Evolutionary conservation across 2,888 invertebrate species (phyloP), one percentile per base, ranked within the genome.

Genomic region (Dasysyrphus tricinctus): DNA sequence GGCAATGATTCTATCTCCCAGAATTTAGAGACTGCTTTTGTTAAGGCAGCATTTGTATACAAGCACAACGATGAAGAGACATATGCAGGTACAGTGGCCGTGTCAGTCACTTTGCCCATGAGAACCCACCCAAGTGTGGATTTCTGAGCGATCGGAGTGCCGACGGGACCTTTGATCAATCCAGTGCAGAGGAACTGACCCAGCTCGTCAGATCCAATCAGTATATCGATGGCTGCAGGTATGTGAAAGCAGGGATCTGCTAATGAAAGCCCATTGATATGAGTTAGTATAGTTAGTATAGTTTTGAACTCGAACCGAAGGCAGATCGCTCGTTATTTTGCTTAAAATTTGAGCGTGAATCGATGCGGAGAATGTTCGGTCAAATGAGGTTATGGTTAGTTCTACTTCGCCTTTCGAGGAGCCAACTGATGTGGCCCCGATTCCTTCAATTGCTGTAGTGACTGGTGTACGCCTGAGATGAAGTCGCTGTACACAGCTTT

Each of bases 1-100:
- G 80, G 81, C 9, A 84, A 5, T 14, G 81, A 57, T 56, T 88
- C 84, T 11, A 87, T 39, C 32, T 88, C 69, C 84, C 87, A 88
- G 24, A 88, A 72, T 78, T 56, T 57, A 29, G 49, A 61, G 0
- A 59, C 77, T 16, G 67, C 65, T 37, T 75, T 75, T 54, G 72
- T 77, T 34, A 80, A 19, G 0, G 63, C 19, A 42, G 12, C 37
- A 39, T 73, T 57, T 0, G 73, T 19, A n/a, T n/a, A 34, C 51
- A 67, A n/a, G 14, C 67, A 67, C 0, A 44, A 2, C 4, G 57
- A 44, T 7, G 19, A 5, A 42, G 59, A 1, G 65, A 34, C 67
- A 63, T 47, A 57, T 47, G 39, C 24, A n/a, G 57, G 34, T 16
- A 34, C 3, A 14, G 16, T 44, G 12, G 1, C 56, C 11, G 42